A percentile compares a stretch with the other conserved stretches of the same genome.
phyloP scores from a whole-genome alignment of 2,113 vertebrate genomes.

The Lepidothrix coronata region DNA sequence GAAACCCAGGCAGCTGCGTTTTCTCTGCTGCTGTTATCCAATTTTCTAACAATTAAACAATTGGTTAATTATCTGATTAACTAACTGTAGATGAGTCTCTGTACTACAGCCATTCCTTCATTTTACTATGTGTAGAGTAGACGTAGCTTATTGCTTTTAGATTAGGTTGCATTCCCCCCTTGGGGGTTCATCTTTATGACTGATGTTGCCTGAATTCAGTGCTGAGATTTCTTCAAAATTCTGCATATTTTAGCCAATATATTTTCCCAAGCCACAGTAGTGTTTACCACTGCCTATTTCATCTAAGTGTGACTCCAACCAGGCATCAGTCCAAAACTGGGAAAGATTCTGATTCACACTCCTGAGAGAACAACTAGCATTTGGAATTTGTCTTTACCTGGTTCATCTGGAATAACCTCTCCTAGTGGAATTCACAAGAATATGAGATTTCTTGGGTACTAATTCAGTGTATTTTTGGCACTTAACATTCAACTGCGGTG shows the following conservation, averaged over 20 bases:
- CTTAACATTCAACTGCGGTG: not conserved
- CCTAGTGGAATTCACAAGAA: not conserved
- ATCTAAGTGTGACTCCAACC: not conserved
- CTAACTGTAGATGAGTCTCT: not conserved
- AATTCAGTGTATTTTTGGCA: not conserved
- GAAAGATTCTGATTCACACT: not conserved
- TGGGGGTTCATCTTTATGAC: not conserved
- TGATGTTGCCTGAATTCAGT: not conserved
- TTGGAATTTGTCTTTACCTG: not conserved
- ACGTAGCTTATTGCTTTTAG: not conserved
- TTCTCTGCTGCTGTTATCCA: not conserved
- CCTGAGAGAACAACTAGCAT: not conserved
- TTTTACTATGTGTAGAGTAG: not conserved
- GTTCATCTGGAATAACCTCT: not conserved
- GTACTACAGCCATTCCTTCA: not conserved
- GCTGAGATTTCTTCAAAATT: not conserved
- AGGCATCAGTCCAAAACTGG: not conserved
- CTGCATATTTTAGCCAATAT: not conserved
- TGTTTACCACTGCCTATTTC: not conserved
- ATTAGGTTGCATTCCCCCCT: not conserved
- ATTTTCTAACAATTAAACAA: not conserved
- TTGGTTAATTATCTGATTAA: not conserved
- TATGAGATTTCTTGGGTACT: not conserved
- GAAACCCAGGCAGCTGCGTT: not conserved
- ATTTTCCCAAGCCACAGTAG: not conserved